A percentile compares a stretch with the other conserved stretches of the same genome.
These are phyloP conservation scores for Fulmarus glacialis DNA, from an alignment of 2,113 vertebrate genomes.

Conservation along the genomic window DNA sequence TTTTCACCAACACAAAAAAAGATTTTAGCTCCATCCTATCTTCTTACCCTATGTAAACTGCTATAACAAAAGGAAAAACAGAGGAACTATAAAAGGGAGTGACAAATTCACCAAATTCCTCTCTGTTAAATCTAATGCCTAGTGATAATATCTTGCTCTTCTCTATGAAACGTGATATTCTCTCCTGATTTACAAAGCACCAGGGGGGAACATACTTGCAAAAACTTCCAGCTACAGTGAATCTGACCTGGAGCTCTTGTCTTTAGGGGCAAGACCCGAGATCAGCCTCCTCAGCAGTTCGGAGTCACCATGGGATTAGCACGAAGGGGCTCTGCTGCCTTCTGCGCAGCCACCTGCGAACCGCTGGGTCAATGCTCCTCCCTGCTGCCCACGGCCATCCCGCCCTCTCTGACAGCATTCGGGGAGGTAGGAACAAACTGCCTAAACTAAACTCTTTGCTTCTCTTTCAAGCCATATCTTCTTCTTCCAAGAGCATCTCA, in stretches of 20 bases:
- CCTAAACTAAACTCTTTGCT: background rate
- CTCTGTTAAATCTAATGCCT: background rate
- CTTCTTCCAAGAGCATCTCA: background rate
- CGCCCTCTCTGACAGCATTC: background rate
- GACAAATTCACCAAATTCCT: slow-evolving; percentile 40
- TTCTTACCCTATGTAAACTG: background rate
- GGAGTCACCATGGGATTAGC: slow-evolving; percentile 45
- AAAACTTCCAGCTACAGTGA: slow-evolving; percentile 37
- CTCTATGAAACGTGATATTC: background rate
- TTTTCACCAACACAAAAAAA: background rate
- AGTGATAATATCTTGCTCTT: background rate
- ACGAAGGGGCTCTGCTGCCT: background rate
- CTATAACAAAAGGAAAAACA: slow-evolving; percentile 17
- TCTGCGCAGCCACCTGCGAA: background rate
- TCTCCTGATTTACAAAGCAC: background rate
- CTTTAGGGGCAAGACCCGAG: slow-evolving; percentile 9
- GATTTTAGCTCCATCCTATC: background rate
- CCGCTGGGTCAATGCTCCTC: background rate
- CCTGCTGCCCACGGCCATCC: background rate
- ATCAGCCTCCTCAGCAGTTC: slow-evolving; percentile 23
- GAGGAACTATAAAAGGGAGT: background rate
- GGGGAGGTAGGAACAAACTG: background rate
- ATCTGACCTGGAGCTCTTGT: slow-evolving; percentile 42
- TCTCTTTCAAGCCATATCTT: background rate
- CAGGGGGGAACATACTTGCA: background rate